Evolutionary conservation across 2,113 vertebrate genomes (phyloP), one percentile per base, ranked within the genome.

Genomic region (Nesoenas mayeri): DNA sequence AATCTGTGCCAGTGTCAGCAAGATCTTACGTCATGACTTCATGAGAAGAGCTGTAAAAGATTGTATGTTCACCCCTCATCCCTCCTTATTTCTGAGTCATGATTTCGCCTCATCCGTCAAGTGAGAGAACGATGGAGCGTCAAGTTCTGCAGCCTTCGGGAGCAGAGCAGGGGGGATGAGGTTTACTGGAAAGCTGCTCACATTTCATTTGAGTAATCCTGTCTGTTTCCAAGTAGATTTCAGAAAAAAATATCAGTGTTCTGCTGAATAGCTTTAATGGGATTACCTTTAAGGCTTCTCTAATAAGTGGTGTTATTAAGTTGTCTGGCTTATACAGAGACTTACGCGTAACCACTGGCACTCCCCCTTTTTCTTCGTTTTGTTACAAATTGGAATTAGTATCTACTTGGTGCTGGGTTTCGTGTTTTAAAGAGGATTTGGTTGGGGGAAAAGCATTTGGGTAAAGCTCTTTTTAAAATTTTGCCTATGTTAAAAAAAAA

Each of bases 381-480:
- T 97, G 91, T 96, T 97, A 96, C 91, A 95, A 91, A 97, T 95
- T 97, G 93, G 95, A 97, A 97, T 98, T 97, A 97, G 70, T 92
- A 91, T 93, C 97, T 96, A 69, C 85, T 86, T 91, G 67, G 85
- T 75, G 75, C 92, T 94, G 78, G 48, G 66, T 97, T 95, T 97
- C 69, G 1, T 92, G 86, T 96, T 92, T 84, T 85, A 95, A 88
- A 93, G 93, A 94, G 89, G 83, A 96, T 72, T 93, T 80, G 67
- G 78, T 77, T 84, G 72, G 44, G 85, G 64, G 53, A 78, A 93
- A 92, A 89, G 84, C 87, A 96, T 95, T 81, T 65, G 29, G 78
- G 92, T 94, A 96, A 97, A 89, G 71, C 32, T 40, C n/a, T 65
- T 88, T 81, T 60, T 6, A 67, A 88, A 91, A 93, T 86, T 77